Conservation (phyloP, 2,888 invertebrate species). For the Heliconius ismenius region DNA sequence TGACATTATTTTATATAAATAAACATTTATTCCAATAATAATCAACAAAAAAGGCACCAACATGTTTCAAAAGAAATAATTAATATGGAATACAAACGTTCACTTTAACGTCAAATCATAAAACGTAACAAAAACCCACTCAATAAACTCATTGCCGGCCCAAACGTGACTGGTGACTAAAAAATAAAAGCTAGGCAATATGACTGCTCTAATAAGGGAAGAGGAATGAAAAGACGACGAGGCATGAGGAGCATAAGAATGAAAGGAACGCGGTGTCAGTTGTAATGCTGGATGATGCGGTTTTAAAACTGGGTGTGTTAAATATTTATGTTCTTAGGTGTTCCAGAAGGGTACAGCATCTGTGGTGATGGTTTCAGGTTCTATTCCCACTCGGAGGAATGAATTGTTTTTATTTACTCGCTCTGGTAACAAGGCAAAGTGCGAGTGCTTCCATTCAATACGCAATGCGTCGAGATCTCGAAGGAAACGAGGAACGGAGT, state of each 20-base stretch:
- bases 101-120: constrained; percentile 40
- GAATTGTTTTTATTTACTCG: not conserved
- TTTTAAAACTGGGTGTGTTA: not conserved
- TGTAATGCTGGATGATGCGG: constrained; percentile 12
- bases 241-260: constrained; percentile 56
- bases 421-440: no score
- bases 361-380: not conserved
- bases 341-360: no score
- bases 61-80: not conserved
- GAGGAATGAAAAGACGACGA: constrained; percentile 48
- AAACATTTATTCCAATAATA: not conserved
- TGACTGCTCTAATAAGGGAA: constrained; percentile 53
- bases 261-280: constrained; percentile 37
- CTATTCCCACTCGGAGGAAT: not conserved
- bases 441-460: no score
- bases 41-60: not conserved
- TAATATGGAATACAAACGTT: constrained; percentile 5
- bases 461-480: no score
- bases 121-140: constrained; percentile 39
- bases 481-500: no score
- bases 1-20: not conserved
- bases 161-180: constrained; percentile 47
- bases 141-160: constrained; percentile 45
- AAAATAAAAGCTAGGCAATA: constrained; percentile 52
- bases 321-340: not conserved